Conservation (phyloP, 2,888 invertebrate species). For the Apotomis turbidana region DNA sequence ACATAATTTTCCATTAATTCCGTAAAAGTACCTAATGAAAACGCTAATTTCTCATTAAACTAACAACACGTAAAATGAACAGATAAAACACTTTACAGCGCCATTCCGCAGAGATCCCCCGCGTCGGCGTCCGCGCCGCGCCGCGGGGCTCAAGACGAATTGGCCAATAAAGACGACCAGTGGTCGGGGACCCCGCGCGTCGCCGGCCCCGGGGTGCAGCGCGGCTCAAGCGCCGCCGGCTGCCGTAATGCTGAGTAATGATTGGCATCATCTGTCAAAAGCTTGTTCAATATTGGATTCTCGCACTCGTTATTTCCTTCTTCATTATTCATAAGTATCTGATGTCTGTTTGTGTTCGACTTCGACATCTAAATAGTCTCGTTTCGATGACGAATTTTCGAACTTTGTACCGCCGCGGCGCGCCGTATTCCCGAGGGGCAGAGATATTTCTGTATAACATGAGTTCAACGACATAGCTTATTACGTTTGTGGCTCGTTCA, state of each 20-base stretch:
- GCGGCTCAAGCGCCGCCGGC: not conserved
- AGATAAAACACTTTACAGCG: constrained; percentile 41
- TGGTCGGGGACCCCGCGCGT: not conserved
- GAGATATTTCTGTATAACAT: not conserved
- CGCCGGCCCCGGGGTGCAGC: not conserved
- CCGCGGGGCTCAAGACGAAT: constrained; percentile 27
- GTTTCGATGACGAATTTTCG: not conserved
- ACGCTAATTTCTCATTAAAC: constrained; percentile 43
- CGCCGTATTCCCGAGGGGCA: not conserved
- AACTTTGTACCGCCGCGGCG: not conserved
- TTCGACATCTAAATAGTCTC: constrained; percentile 9
- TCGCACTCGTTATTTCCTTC: constrained; percentile 38
- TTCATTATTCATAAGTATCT: constrained; percentile 40
- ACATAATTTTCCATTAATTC: constrained; percentile 40
- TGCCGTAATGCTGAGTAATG: constrained; percentile 41
- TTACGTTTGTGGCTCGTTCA: constrained; percentile 24
- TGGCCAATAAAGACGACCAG: constrained; percentile 35
- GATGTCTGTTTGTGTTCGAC: constrained; percentile 20
- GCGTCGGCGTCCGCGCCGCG: not conserved
- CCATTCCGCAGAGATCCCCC: constrained; percentile 15
- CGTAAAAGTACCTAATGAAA: constrained; percentile 41
- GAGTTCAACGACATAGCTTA: constrained; percentile 21
- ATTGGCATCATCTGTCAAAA: constrained; percentile 43
- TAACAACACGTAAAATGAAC: constrained; percentile 42
- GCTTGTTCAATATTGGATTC: constrained; percentile 43